Base-by-base conservation (phyloP, 1,140 invertebrate species). In the Trichogramma pretiosum region DNA sequence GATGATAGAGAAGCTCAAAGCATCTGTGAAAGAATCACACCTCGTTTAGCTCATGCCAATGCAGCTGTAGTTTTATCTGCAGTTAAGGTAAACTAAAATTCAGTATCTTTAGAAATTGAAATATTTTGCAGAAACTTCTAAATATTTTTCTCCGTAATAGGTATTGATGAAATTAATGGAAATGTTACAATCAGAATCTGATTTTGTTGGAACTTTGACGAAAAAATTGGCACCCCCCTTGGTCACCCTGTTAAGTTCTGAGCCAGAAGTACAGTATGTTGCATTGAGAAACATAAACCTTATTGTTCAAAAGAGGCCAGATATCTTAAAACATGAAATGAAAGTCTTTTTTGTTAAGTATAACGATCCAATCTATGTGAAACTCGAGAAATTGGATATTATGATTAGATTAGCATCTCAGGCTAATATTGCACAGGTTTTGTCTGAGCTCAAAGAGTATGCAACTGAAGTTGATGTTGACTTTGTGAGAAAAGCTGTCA, bases 291-390 rank as follows among this genome's bases (percentile, higher is more conserved):
- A 99, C 67, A 99, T 99, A 57, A 99, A 99, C 73, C 77, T 99
- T 2, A 98, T 99, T 57, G 96, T 99, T 16, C 97, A 99, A 70
- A 99, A 99, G 68, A 79, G 96, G 43, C 92, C 94, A 0, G 96
- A 99, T 53, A 98, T 99, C 55, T 70, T 99, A n/a, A 99, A 99
- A 65, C 94, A 99, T 61, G 97, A 99, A 73, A 99, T 99, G 95
- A 99, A 99, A 77, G 96, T 85, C 48, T 99, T 99, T 74, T 99
- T 99, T 68, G 97, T 99, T 13, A 99, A 99, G 62, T 99, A 99
- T 73, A 99, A 99, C 67, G 97, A 99, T 76, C 97, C 97, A 8
- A 99, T 99, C 65, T 99, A 99, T 70, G 96, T 99, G 3, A 99
- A 99, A 71, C 76, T 99, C 40, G 97, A 99, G 70, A 99, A 99